Percentiles rank a stretch among this genome's conserved stretches.
These are phyloP conservation scores for Phocoena sinus DNA, from an alignment of 2,113 vertebrate genomes.

Conservation along the genomic window DNA sequence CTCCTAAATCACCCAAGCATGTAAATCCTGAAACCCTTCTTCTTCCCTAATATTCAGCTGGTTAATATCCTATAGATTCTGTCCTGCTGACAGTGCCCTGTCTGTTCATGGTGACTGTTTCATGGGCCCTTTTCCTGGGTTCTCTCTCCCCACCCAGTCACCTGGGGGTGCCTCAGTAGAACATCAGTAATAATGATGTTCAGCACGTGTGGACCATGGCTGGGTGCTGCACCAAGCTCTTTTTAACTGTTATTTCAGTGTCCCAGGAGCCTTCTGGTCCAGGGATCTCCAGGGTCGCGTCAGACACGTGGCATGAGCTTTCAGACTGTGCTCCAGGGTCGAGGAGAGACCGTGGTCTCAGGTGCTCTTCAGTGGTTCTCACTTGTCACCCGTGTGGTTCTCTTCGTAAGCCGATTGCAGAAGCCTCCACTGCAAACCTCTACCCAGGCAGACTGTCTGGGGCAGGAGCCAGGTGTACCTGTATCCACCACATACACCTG, in stretches of 20 bases:
- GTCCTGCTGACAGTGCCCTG: neutral
- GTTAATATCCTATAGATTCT: neutral
- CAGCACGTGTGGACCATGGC: neutral
- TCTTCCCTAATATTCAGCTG: neutral
- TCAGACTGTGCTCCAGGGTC: neutral
- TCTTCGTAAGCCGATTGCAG: neutral
- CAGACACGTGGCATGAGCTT: neutral
- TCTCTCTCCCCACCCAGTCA: too few relatives aligned
- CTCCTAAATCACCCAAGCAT: neutral
- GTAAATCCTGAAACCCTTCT: neutral
- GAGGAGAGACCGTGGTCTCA: too few relatives aligned
- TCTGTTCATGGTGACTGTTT: neutral
- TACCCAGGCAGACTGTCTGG: neutral
- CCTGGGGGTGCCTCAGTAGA: rapidly evolving
- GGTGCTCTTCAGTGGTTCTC: neutral
- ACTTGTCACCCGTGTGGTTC: neutral
- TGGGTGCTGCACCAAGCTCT: neutral
- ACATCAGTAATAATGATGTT: neutral
- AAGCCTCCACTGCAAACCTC: neutral
- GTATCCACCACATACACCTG: too few relatives aligned
- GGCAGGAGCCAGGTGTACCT: neutral
- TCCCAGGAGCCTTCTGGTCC: neutral
- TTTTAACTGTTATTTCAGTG: too few relatives aligned
- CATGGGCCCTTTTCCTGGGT: too few relatives aligned
- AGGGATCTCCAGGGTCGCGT: rapidly evolving